These are phyloP conservation scores for Erpornis zantholeuca DNA, from an alignment of 2,113 vertebrate species.

Conservation along the genomic window DNA sequence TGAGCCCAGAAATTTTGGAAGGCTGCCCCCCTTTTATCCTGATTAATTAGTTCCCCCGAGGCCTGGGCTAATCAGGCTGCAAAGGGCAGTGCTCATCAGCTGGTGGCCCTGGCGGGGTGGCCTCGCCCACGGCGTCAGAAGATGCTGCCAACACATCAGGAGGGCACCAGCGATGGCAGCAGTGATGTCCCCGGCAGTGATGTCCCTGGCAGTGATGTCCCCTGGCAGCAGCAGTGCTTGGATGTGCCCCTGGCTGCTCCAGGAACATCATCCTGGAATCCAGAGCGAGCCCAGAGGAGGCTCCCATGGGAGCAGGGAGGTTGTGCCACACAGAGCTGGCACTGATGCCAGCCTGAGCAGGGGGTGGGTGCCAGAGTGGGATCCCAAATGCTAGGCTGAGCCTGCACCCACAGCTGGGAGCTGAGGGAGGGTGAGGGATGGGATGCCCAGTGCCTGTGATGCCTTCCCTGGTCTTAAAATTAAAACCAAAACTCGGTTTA, in stretches of 20 bases:
- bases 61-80: background rate
- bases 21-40: conserved; percentile 24
- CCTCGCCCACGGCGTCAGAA: background rate
- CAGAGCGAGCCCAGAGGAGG: background rate
- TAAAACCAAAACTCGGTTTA: too few relatives aligned
- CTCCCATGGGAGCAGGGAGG: rapidly evolving
- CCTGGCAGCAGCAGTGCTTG: background rate
- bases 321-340: background rate
- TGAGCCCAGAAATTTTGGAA: conserved; percentile 38
- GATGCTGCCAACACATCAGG: background rate
- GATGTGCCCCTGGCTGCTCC: rapidly evolving
- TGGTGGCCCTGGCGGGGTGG: background rate
- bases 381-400: background rate
- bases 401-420: background rate
- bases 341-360: background rate
- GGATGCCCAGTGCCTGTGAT: rapidly evolving
- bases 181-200: background rate
- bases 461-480: too few relatives aligned
- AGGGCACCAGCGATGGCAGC: background rate
- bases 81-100: background rate
- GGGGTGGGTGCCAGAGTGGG: rapidly evolving
- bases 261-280: rapidly evolving
- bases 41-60: conserved; percentile 43
- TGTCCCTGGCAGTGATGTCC: background rate
- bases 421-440: background rate